Base-by-base conservation (phyloP, 2,888 invertebrate genomes). In the Cacoxenus indagator region DNA sequence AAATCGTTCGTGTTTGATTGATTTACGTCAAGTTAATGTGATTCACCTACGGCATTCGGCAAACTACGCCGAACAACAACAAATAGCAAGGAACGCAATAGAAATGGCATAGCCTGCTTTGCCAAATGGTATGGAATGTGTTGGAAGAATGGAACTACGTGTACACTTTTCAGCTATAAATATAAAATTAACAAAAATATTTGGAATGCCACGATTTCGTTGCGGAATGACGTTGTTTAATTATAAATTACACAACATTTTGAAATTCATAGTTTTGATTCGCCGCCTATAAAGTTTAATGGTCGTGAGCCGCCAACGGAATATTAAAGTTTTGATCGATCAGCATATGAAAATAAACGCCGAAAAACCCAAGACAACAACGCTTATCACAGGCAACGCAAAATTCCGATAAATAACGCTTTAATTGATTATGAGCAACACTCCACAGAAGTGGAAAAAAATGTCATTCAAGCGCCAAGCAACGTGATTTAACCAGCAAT, bases 1-100 rank as follows among this genome's bases (percentile, higher is more conserved):
- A 43, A 43, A 43, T 43, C 27, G 31, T 48, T 43, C 43, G 3
- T 69, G 66, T 70, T 64, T 71, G 77, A 75, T 76, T 67, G 74
- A 76, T 82, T 69, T 69, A 69, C 55, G 27, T 22, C 46, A 29
- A 43, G 45, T 62, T 43, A 22, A 46, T 27, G 27, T 67, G 66
- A 59, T 57, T 67, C 57, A 59, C 43, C 43, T 31, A 19, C 43
- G 31, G 43, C 22, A 51, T 17, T 65, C 22, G 8, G 19, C 9
- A 37, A 37, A 37, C 37, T 1, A 37, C 37, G 37, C 37, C 8
- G 14, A 37, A 37, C 8, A 31, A 9, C 31, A 31, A 31, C 31
- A 31, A 37, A 37, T 14, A 37, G 14, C 37, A 4, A 37, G 9
- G 14, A 0, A 37, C 37, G 37, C 2, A 37, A 37, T 37, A 8